phyloP scores from a whole-genome alignment of 2,113 vertebrate species.

The Limnothrissa miodon region DNA sequence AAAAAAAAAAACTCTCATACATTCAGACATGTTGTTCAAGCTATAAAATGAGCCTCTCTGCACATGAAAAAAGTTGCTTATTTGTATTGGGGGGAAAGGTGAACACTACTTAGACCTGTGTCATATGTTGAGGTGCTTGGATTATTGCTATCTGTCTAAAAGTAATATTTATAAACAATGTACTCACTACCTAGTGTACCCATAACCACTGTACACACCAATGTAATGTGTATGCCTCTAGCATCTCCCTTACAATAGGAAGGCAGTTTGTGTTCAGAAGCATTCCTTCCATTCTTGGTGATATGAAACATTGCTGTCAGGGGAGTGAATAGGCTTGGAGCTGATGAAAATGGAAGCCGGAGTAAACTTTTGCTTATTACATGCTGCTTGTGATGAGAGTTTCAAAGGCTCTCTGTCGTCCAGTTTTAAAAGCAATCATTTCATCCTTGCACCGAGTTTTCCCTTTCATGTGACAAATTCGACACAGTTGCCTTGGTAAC shows the following conservation, averaged over 20 bases:
- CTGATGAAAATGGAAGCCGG: constrained; percentile 25
- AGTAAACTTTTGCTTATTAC: constrained; percentile 33
- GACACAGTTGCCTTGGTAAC: constrained; percentile 48
- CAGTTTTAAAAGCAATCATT: constrained; percentile 25
- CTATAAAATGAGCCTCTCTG: not conserved
- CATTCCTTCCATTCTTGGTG: not conserved
- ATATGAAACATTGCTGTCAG: constrained; percentile 35
- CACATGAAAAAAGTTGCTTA: not conserved
- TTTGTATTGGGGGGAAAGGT: too few relatives aligned
- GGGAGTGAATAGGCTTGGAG: constrained; percentile 26
- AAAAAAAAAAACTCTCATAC: not conserved
- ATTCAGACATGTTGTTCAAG: not conserved
- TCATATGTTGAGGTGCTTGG: too few relatives aligned
- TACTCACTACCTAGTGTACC: too few relatives aligned
- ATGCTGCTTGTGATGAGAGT: constrained; percentile 30
- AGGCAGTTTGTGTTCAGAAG: not conserved
- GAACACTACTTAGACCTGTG: too few relatives aligned
- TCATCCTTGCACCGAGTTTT: not conserved
- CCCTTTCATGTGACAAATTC: constrained; percentile 30
- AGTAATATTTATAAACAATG: too few relatives aligned
- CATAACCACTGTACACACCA: too few relatives aligned
- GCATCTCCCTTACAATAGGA: not conserved
- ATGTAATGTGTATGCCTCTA: too few relatives aligned
- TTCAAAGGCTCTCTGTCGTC: constrained; percentile 34
- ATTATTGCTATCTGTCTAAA: too few relatives aligned